These are phyloP conservation scores for Goniozus legneri DNA, from an alignment of 1,140 invertebrate genomes.

Conservation along the genomic window DNA sequence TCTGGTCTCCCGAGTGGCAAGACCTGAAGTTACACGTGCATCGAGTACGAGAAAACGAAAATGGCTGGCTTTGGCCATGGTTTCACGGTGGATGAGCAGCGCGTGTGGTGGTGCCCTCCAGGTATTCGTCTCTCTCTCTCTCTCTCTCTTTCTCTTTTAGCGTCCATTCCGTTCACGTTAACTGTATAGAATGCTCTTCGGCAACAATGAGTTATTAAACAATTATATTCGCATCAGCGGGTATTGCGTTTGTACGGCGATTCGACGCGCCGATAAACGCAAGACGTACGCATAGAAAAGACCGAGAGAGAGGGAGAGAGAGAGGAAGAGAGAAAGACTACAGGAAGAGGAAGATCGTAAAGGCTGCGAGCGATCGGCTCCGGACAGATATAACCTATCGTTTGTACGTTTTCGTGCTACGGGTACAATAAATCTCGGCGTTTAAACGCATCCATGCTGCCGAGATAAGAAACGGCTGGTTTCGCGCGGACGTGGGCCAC, in stretches of 20 bases:
- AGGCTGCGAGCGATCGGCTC: too few relatives aligned
- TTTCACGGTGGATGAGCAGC: conserved; percentile 25
- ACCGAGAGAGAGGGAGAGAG: neutral
- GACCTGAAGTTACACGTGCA: neutral
- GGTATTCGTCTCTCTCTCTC: neutral
- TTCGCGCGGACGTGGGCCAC: too few relatives aligned
- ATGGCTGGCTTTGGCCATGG: conserved; percentile 18
- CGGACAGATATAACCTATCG: too few relatives aligned
- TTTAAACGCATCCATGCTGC: too few relatives aligned
- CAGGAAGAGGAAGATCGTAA: neutral
- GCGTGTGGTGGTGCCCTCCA: conserved; percentile 14
- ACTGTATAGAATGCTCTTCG: too few relatives aligned
- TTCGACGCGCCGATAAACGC: conserved; percentile 18
- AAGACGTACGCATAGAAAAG: conserved; percentile 1
- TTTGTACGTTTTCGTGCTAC: too few relatives aligned
- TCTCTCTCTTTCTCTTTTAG: neutral
- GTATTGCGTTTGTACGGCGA: conserved; percentile 19
- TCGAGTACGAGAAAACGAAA: conserved; percentile 12
- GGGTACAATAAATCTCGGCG: too few relatives aligned
- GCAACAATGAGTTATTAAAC: conserved; percentile 28
- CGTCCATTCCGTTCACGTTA: too few relatives aligned
- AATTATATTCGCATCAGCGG: conserved; percentile 26
- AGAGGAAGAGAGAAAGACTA: neutral
- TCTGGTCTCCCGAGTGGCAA: neutral
- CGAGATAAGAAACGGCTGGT: too few relatives aligned